A percentile compares a stretch with the other conserved stretches of the same genome.
phyloP scores from a whole-genome alignment of 2,888 invertebrate genomes.

The Eupithecia inturbata region DNA sequence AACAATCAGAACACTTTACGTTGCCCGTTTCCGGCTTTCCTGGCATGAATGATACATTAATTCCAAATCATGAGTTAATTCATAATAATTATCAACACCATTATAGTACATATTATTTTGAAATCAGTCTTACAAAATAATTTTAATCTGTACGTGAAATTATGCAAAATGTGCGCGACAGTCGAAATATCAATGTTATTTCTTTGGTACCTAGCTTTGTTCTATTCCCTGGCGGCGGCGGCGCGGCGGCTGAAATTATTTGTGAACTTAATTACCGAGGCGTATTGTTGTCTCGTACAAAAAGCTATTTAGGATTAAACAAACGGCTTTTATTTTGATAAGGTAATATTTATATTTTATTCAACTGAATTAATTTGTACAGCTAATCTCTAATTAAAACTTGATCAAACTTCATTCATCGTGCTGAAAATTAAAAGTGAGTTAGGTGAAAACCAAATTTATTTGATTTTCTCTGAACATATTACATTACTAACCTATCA shows the following conservation, averaged over 20 bases:
- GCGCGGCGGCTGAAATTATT: conserved; percentile 48
- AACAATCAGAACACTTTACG: conserved; percentile 18
- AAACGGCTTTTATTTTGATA: conserved; percentile 7
- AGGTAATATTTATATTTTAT: neutral
- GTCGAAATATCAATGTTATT: conserved; percentile 48
- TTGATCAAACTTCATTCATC: neutral
- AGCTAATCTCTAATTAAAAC: neutral
- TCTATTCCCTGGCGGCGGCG: conserved; percentile 35
- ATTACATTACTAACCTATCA: neutral
- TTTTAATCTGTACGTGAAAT: neutral
- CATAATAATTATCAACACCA: no score
- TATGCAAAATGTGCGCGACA: neutral
- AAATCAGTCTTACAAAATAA: neutral
- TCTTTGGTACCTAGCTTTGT: conserved; percentile 46
- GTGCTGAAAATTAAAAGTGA: neutral
- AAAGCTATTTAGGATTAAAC: conserved; percentile 49
- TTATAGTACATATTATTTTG: no score
- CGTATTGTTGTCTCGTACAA: conserved; percentile 61
- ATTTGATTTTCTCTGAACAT: neutral
- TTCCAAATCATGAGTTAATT: neutral
- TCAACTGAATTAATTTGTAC: neutral
- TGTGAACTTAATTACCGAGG: conserved; percentile 63
- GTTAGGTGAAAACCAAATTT: neutral
- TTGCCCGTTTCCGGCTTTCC: conserved; percentile 10
- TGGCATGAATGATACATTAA: neutral